These are phyloP conservation scores for Australoheros scitulus DNA, from an alignment of 2,113 vertebrate species.

Conservation along the genomic window DNA sequence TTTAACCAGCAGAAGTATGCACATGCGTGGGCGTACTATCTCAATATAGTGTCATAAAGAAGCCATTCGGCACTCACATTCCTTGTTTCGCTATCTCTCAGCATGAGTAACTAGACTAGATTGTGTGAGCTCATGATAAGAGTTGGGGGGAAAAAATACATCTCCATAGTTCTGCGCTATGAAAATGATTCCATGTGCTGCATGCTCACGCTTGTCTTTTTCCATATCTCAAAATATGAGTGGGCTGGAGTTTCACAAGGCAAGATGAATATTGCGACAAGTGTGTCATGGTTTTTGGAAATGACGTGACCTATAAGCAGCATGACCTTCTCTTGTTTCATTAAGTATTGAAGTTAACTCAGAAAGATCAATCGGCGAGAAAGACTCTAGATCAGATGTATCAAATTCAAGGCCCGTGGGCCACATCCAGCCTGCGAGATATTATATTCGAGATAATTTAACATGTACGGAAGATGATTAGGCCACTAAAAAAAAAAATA, in stretches of 20 bases:
- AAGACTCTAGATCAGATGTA: too few species aligned
- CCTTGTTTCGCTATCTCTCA: conserved; percentile 28
- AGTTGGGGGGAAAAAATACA: neutral
- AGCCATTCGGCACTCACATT: conserved; percentile 34
- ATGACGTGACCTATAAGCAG: conserved; percentile 38
- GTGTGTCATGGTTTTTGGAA: conserved; percentile 40
- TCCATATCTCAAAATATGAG: conserved; percentile 19
- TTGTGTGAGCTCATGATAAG: conserved; percentile 57
- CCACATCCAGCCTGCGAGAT: too few species aligned
- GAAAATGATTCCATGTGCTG: conserved; percentile 52
- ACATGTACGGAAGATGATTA: too few species aligned
- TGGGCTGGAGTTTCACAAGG: conserved; percentile 24
- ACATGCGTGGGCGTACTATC: conserved; percentile 41
- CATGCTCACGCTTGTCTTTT: conserved; percentile 22
- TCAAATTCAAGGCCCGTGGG: too few species aligned
- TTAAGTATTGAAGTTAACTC: too few species aligned
- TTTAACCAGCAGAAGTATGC: conserved; percentile 23
- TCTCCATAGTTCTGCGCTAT: conserved; percentile 31
- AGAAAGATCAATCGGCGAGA: too few species aligned
- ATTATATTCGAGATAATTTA: too few species aligned
- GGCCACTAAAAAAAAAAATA: too few species aligned
- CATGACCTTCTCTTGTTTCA: conserved; percentile 4
- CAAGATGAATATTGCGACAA: conserved; percentile 50
- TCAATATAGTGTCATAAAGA: conserved; percentile 51
- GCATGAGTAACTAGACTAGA: conserved; percentile 41